Conservation (phyloP, 1,140 invertebrate genomes). For the Caenorhabditis tropicalis region DNA sequence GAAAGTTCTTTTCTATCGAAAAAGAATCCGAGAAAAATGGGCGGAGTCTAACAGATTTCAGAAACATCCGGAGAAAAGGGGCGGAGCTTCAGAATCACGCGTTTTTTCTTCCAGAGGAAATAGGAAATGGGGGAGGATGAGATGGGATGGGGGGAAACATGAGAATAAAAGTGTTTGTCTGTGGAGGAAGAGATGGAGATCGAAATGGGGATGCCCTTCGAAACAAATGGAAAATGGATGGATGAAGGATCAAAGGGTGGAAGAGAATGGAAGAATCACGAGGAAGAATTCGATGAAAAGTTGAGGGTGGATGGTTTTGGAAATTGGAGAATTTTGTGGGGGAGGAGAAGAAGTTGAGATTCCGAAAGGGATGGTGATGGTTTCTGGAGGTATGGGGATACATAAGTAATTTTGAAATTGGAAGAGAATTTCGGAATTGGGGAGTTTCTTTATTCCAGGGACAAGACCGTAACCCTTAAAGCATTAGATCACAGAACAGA, state of each 20-base stretch:
- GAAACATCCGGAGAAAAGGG: neutral
- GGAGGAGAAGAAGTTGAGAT: too few species aligned
- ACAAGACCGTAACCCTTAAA: too few species aligned
- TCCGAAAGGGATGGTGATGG: too few species aligned
- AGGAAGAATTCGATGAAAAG: neutral
- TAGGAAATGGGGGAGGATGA: neutral
- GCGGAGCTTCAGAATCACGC: neutral
- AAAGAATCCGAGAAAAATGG: neutral
- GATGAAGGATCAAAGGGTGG: neutral
- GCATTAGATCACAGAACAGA: too few species aligned
- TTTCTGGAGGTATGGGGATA: too few species aligned
- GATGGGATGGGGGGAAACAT: neutral
- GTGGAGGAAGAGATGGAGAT: too few species aligned
- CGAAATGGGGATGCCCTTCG: neutral
- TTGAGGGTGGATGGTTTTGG: too few species aligned
- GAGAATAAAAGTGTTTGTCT: neutral
- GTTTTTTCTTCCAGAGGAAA: neutral
- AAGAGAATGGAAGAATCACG: neutral
- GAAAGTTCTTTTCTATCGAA: too few species aligned
- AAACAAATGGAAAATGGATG: neutral
- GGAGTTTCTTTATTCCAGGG: too few species aligned
- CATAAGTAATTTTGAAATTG: too few species aligned
- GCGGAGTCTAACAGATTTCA: neutral
- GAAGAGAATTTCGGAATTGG: too few species aligned
- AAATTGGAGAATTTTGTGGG: too few species aligned